Evolutionary conservation across 2,113 vertebrate species (phyloP), one percentile per base, ranked within the genome.

Genomic region (Procapra przewalskii): DNA sequence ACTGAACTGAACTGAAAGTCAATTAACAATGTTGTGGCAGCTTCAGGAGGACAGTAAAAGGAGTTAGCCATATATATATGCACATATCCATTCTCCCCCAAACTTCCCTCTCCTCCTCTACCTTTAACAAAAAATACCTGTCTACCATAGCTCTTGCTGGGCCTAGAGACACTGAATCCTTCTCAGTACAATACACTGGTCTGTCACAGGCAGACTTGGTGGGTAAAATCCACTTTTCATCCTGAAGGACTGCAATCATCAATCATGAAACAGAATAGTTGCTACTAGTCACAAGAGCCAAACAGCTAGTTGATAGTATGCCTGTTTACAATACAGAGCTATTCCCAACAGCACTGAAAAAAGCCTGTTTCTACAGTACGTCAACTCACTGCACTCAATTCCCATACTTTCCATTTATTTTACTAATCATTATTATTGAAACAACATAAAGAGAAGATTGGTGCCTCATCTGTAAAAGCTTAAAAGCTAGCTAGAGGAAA

Each of bases 391-490:
- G 40, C 10, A 33, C 40, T 90, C 79, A 96, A 91, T 94, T 88
- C 60, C 59, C 67, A 82, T 19, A 7, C 19, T 27, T 75, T 84
- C 80, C 83, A 67, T 77, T 60, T 88, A 57, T 59, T 82, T 31
- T 5, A 57, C 50, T 40, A 90, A 67, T 88, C 33, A 79, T 62
- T 75, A 89, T 91, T 82, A 77, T 1, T 19, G 59, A 92, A 96
- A 88, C 13, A 91, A 94, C 96, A 85, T 64, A 88, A 79, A 91
- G 93, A 67, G 55, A 86, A 40, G 80, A 95, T 23, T 17, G 45
- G 85, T 40, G 57, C 50, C 59, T 97, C 93, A 90, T 95, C 87
- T 94, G 71, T 62, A 91, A 97, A 92, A 97, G 92, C 82, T 97
- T 80, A 97, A 88, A 97, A 60, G 64, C 84, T 52, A 90, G 94